Evolutionary conservation across 2,888 invertebrate species (phyloP), one percentile per base, ranked within the genome.

Genomic region (Leucania comma): DNA sequence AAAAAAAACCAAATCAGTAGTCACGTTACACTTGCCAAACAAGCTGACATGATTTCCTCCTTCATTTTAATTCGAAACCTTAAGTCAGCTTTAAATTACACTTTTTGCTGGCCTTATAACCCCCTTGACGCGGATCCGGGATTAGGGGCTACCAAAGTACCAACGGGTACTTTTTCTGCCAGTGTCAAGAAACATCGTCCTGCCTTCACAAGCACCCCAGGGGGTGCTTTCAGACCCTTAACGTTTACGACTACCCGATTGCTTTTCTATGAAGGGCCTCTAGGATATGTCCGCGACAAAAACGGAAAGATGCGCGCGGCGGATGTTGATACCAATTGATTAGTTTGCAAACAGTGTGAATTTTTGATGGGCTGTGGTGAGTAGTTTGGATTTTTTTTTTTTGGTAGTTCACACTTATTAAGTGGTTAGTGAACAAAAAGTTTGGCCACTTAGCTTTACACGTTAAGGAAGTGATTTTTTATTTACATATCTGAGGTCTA

Each of bases 181-280:
- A 92, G 93, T 93, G 93, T 93, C 93, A 95, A 94, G 94, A 93
- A 94, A 93, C 93, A 93, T 92, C 91, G 93, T 90, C 90, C 91
- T 92, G 90, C 93, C 93, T 91, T 93, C 95, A 96, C 95, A 92
- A 91, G 95, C 93, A 94, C 96, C 96, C 96, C 87, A 90, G 96
- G 96, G 96, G 94, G 96, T 94, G 88, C 93, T 96, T 96, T 91
- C 89, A 90, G 94, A 93, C 96, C 96, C 95, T 96, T 96, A 96
- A 96, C 96, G 95, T 96, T 97, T 97, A 97, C 96, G 96, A 96
- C 96, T 95, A 95, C 95, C 95, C 97, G 96, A 97, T 97, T 96
- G 97, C 97, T 96, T 96, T 96, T 95, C 95, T 94, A 95, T 95
- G 95, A 96, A 95, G 95, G 95, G 93, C 88, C 92, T 90, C 87